Base-by-base conservation (phyloP, 1,140 invertebrate genomes). In the Diorhabda sublineata region DNA sequence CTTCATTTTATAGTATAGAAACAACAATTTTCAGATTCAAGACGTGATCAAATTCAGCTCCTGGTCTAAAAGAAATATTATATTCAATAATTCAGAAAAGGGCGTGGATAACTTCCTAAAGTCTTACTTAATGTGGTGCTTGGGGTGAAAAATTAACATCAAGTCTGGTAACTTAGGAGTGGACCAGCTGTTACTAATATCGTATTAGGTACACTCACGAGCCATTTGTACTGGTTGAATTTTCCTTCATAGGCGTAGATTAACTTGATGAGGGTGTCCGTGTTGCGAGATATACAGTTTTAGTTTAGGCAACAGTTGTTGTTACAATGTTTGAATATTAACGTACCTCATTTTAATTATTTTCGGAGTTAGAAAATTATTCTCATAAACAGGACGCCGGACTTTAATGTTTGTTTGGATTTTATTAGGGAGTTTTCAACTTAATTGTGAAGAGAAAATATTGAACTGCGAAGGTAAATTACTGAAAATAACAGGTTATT, bases 71-170 rank as follows among this genome's bases (percentile, higher is more conserved):
- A 52, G 47, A 52, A 52, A 52, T 52, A 52, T 52, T 52, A 52
- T 52, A 52, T 52, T 52, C 47, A 52, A 52, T 52, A 52, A 52
- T 52, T 52, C 47, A 52, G 47, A n/a, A 52, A 52, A 52, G 47
- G 47, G 47, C 47, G 47, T 52, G 47, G 47, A 52, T 52, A 52
- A 52, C 47, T 52, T 52, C 47, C 47, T 52, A 52, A 52, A 52
- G 47, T 52, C 47, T 52, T 52, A 52, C 47, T 52, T 52, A 52
- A 52, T 52, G 47, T 52, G 47, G 47, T 52, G 47, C 47, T 52
- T 52, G 47, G 47, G 47, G 47, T 52, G 47, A 52, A 52, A 52
- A 52, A 52, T 52, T 52, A 52, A 52, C 47, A 52, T 52, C 47
- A 52, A 52, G 47, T 52, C 47, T 52, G 47, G 47, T 52, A n/a